A percentile compares a stretch with the other conserved stretches of the same genome.
These are phyloP conservation scores for Nymphalis io DNA, from an alignment of 1,140 invertebrate genomes.

Conservation along the genomic window DNA sequence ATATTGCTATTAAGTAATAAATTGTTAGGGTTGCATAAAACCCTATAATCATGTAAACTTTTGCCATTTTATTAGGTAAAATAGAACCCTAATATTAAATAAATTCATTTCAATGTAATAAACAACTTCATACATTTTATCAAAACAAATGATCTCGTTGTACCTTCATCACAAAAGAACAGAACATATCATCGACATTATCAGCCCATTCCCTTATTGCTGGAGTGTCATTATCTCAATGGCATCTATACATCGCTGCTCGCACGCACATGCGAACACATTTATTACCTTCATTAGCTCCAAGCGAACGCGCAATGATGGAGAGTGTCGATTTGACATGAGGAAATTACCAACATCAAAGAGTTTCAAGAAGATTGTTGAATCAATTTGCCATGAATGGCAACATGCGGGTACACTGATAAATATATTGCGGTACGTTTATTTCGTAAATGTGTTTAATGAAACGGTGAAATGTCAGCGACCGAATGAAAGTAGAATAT, in stretches of 20 bases:
- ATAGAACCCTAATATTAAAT: too few relatives aligned
- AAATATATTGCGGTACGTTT: not conserved
- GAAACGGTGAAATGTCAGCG: not conserved
- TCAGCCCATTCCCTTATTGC: constrained; percentile 35
- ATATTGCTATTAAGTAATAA: too few relatives aligned
- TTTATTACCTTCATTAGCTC: constrained; percentile 47
- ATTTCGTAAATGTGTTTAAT: not conserved
- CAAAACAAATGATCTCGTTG: constrained; percentile 3
- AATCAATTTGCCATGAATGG: constrained; percentile 38
- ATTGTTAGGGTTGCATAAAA: too few relatives aligned
- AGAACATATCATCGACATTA: constrained; percentile 30
- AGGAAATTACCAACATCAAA: constrained; percentile 40
- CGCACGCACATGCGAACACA: constrained; percentile 36
- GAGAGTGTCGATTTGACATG: constrained; percentile 30
- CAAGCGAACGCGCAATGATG: constrained; percentile 35
- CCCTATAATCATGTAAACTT: too few relatives aligned
- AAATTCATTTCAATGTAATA: not conserved
- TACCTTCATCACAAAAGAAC: not conserved
- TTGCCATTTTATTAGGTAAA: too few relatives aligned
- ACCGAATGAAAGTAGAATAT: too few relatives aligned
- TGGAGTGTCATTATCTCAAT: constrained; percentile 45
- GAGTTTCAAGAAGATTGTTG: constrained; percentile 29
- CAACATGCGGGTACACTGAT: not conserved
- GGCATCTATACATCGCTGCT: constrained; percentile 50
- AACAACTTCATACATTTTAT: not conserved